Conservation (phyloP, 2,888 invertebrate genomes). For the Netelia virgata region DNA sequence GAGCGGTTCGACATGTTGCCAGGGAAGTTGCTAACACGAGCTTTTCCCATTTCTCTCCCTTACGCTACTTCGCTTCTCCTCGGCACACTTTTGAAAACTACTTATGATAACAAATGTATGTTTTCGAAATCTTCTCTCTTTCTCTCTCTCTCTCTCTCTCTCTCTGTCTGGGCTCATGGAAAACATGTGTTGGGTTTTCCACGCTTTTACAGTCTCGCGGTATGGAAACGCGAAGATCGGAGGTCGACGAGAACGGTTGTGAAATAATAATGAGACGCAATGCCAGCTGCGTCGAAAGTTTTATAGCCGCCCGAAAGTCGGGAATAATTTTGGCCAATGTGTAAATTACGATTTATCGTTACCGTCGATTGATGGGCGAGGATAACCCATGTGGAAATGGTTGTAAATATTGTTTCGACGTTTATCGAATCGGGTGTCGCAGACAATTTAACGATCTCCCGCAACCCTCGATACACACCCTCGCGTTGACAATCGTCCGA, state of each 20-base stretch:
- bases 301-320: no score
- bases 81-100: slow-evolving; percentile 39
- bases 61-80: slow-evolving; percentile 21
- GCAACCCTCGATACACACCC: no score
- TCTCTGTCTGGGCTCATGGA: not conserved
- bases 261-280: slow-evolving; percentile 19
- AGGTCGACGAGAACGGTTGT: not conserved
- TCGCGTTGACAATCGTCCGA: no score
- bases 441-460: not conserved
- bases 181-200: no score
- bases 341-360: no score
- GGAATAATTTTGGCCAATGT: no score
- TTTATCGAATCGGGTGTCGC: not conserved
- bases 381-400: not conserved
- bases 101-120: slow-evolving; percentile 64
- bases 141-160: not conserved
- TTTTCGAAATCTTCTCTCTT: slow-evolving; percentile 46
- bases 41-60: slow-evolving; percentile 29
- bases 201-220: not conserved
- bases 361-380: no score
- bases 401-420: not conserved
- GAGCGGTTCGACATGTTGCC: slow-evolving; percentile 52
- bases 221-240: not conserved
- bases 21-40: slow-evolving; percentile 37
- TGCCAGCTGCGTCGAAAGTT: no score